Evolutionary conservation across 2,888 invertebrate genomes (phyloP), one percentile per base, ranked within the genome.

Genomic region (Aspidapion aeneum): DNA sequence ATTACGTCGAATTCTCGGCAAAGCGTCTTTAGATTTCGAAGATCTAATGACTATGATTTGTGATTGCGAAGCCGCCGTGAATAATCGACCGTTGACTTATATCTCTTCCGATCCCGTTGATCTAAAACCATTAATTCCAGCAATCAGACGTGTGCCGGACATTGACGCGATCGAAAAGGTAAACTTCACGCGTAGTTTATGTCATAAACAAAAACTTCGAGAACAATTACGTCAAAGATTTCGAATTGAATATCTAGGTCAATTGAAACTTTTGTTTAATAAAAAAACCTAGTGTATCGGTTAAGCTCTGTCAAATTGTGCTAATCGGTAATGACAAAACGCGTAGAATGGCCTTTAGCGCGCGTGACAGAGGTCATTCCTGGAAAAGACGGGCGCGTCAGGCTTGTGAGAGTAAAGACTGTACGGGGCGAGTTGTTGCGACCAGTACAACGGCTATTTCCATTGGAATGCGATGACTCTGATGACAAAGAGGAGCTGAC

Each of bases 1-100:
- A 12, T 62, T 81, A 18, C 62, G 74, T 16, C 70, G 73, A 58
- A 69, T 75, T 5, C 63, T 81, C 1, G 77, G 79, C 7, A 71
- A 70, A 50, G 69, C 74, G 1, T 70, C 70, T 21, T 48, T 64
- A 55, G 59, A 69, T 69, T 67, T 68, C 66, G 61, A 76, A 71
- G 76, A 71, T 16, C 48, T 72, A 21, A 19, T 67, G 52, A 70
- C 71, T 20, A 9, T 69, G n/a, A 12, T 72, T 1, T 71, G 68
- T 58, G 70, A 79, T 62, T 71, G 73, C 51, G 78, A 80, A 65
- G 64, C 69, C 1, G 66, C 70, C 0, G 54, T 79, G 7, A 79
- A 80, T 67, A 69, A 73, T 1, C 66, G 78, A 62, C 70, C 71
- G 9, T 49, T 70, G 18, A 69, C 70, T 9, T 69, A 70, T 59